Conservation (phyloP, 2,113 vertebrate species). For the Festucalex cinctus region DNA sequence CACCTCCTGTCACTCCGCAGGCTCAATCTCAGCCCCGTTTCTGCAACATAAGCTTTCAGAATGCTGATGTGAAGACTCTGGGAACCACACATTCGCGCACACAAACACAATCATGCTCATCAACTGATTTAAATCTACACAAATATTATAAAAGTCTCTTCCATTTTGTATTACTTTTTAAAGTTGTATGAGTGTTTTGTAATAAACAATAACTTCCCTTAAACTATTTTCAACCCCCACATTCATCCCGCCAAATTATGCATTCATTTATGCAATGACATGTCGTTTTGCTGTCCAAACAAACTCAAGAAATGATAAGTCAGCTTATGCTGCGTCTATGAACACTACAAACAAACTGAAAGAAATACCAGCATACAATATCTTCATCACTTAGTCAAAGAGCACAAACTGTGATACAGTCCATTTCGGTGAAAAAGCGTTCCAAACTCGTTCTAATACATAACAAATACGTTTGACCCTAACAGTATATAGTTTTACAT, state of each 20-base stretch:
- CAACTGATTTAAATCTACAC: not conserved
- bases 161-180: not conserved
- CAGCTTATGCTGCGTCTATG: too few relatives aligned
- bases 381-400: not conserved
- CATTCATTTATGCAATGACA: not conserved
- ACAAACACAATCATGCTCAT: not conserved
- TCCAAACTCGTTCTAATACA: too few relatives aligned
- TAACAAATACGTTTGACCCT: too few relatives aligned
- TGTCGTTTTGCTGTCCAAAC: not conserved
- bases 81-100: not conserved
- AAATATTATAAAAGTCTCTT: not conserved
- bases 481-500: too few relatives aligned
- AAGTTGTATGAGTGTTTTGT: not conserved
- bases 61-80: slow-evolving; percentile 49
- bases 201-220: not conserved
- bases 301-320: not conserved
- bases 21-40: slow-evolving; percentile 41
- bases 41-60: slow-evolving; percentile 57
- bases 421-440: too few relatives aligned
- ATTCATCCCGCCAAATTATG: not conserved
- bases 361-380: not conserved
- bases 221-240: not conserved
- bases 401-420: not conserved
- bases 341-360: not conserved
- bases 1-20: slow-evolving; percentile 56